Percentiles rank a stretch among this genome's conserved stretches.
These are phyloP conservation scores for Netelia fuscicornis DNA, from an alignment of 2,888 invertebrate genomes.

Conservation along the genomic window DNA sequence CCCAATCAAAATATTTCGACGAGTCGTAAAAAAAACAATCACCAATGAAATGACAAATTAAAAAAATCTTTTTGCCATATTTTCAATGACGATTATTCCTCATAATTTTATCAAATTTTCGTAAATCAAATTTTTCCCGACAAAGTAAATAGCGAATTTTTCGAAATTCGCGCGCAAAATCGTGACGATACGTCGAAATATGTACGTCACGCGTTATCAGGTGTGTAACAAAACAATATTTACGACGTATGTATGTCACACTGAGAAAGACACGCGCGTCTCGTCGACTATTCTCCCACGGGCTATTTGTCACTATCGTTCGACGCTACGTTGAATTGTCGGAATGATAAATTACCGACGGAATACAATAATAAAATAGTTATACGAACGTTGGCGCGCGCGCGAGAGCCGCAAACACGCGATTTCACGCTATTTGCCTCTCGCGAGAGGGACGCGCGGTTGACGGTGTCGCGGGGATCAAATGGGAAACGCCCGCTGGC, in stretches of 20 bases:
- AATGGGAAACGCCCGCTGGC: conserved; percentile 35
- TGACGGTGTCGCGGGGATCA: neutral
- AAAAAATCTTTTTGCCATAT: too few relatives aligned
- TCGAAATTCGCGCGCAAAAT: too few relatives aligned
- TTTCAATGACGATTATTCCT: too few relatives aligned
- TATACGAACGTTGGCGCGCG: conserved; percentile 25
- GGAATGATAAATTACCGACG: conserved; percentile 63
- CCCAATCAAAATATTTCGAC: too few relatives aligned
- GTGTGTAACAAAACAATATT: neutral
- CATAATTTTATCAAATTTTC: too few relatives aligned
- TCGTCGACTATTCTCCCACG: conserved; percentile 34
- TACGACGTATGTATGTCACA: conserved; percentile 60
- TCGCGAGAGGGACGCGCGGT: conserved; percentile 4
- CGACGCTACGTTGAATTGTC: conserved; percentile 58
- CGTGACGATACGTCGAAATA: too few relatives aligned
- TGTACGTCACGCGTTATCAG: too few relatives aligned
- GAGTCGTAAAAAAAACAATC: too few relatives aligned
- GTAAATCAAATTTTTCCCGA: too few relatives aligned
- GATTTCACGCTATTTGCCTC: conserved; percentile 57
- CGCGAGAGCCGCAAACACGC: conserved; percentile 52
- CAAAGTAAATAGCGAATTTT: too few relatives aligned
- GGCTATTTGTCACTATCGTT: conserved; percentile 61
- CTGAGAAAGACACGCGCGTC: conserved; percentile 20
- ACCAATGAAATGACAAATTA: too few relatives aligned
- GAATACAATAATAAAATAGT: conserved; percentile 60